Conservation (phyloP, 2,797 vertebrate species). For the Pampus argenteus region DNA sequence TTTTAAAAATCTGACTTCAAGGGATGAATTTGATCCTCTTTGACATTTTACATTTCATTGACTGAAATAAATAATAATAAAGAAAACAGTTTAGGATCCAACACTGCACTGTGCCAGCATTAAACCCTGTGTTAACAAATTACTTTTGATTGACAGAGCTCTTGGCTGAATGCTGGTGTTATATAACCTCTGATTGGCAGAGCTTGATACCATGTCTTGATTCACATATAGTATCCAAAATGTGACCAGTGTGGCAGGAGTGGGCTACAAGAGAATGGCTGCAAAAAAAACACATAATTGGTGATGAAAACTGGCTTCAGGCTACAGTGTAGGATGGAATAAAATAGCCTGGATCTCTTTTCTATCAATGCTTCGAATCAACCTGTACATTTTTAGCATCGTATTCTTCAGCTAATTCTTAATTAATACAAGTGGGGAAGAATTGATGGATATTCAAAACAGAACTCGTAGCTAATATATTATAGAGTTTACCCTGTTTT, state of each 20-base stretch:
- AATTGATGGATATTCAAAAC: no score
- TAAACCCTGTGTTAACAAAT: conserved; percentile 35
- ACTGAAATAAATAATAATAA: conserved; percentile 33
- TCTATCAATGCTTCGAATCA: background rate
- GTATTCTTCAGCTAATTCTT: conserved; percentile 7
- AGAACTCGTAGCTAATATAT: no score
- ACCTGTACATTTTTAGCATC: background rate
- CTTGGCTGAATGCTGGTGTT: conserved; percentile 44
- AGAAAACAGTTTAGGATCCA: conserved; percentile 18
- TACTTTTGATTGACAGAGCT: conserved; percentile 60
- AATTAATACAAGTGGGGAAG: conserved; percentile 13
- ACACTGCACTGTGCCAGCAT: conserved; percentile 32
- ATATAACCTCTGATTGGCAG: conserved; percentile 60
- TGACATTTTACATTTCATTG: conserved; percentile 23
- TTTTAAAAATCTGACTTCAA: conserved; percentile 10
- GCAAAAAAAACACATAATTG: conserved; percentile 8
- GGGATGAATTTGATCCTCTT: conserved; percentile 7
- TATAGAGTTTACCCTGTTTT: background rate
- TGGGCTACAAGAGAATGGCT: background rate
- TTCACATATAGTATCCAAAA: conserved; percentile 33
- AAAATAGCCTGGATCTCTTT: background rate
- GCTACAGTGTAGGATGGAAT: conserved; percentile 7
- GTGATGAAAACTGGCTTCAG: conserved; percentile 8
- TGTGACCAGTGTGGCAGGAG: conserved; percentile 9
- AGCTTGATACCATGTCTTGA: conserved; percentile 33